These are phyloP conservation scores for Alitta virens DNA, from an alignment of 2,888 invertebrate species.

Conservation along the genomic window DNA sequence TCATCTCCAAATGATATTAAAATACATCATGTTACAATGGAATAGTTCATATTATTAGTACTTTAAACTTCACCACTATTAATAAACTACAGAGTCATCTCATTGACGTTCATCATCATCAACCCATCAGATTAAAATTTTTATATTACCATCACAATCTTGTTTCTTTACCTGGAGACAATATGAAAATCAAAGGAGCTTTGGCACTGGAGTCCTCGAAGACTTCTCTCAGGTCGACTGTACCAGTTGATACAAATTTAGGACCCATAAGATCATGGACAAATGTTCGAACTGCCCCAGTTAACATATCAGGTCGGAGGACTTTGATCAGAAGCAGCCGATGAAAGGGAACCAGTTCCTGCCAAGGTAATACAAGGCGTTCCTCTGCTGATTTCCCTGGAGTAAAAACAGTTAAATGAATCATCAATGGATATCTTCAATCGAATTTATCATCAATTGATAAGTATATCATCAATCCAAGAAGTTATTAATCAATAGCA, in stretches of 20 bases:
- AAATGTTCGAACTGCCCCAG: conserved; percentile 43
- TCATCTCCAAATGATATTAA: too few relatives aligned
- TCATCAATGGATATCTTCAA: not conserved
- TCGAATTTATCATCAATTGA: too few relatives aligned
- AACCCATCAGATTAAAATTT: too few relatives aligned
- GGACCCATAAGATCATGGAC: conserved; percentile 47
- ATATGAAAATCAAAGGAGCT: conserved; percentile 54
- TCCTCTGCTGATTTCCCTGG: not conserved
- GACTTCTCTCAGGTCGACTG: conserved; percentile 52
- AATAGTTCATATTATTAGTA: too few relatives aligned
- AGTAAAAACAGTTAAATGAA: not conserved
- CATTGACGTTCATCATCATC: too few relatives aligned
- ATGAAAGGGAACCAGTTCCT: conserved; percentile 46
- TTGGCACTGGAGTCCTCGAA: conserved; percentile 51
- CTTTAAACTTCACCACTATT: too few relatives aligned
- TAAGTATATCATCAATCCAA: too few relatives aligned
- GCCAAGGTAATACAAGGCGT: conserved; percentile 41
- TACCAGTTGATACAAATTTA: conserved; percentile 46
- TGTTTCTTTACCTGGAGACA: conserved; percentile 55
- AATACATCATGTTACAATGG: too few relatives aligned
- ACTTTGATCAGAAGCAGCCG: conserved; percentile 49
- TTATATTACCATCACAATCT: too few relatives aligned
- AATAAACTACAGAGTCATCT: not conserved
- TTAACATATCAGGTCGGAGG: conserved; percentile 45
- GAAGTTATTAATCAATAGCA: too few relatives aligned